phyloP scores from a whole-genome alignment of 2,113 vertebrate genomes.

The Sylvilagus bachmani region DNA sequence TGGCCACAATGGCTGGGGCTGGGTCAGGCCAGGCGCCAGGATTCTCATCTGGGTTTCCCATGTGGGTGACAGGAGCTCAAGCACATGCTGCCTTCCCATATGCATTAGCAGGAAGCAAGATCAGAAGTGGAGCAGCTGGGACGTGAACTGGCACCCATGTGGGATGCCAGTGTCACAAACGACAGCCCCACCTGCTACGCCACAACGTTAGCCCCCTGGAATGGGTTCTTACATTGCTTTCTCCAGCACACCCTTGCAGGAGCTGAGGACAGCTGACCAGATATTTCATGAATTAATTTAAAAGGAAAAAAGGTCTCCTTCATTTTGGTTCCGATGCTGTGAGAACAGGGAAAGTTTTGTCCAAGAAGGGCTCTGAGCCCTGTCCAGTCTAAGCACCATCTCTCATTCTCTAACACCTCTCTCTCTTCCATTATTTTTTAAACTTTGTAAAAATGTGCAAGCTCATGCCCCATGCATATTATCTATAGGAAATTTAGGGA shows the following conservation, averaged over 20 bases:
- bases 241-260: neutral
- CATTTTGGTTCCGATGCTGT: neutral
- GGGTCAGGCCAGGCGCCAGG: too few species aligned
- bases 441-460: neutral
- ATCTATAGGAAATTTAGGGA: conserved; percentile 15
- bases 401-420: neutral
- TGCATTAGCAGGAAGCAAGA: too few species aligned
- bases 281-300: conserved; percentile 44
- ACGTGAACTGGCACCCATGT: too few species aligned
- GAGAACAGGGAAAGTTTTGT: neutral
- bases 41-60: too few species aligned
- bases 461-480: neutral
- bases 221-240: conserved; percentile 44
- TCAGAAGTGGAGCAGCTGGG: too few species aligned
- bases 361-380: neutral
- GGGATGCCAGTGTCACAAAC: too few species aligned
- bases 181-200: too few species aligned
- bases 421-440: neutral
- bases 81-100: too few species aligned
- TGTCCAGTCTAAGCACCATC: neutral
- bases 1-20: too few species aligned
- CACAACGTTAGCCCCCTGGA: too few species aligned
- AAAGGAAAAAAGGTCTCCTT: neutral
- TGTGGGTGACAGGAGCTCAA: too few species aligned
- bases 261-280: conserved; percentile 24